Percentiles rank a stretch among this genome's conserved stretches.
Evolutionary conservation across 2,113 vertebrate species (phyloP).

Genomic region (Epinephelus cyanopodus): DNA sequence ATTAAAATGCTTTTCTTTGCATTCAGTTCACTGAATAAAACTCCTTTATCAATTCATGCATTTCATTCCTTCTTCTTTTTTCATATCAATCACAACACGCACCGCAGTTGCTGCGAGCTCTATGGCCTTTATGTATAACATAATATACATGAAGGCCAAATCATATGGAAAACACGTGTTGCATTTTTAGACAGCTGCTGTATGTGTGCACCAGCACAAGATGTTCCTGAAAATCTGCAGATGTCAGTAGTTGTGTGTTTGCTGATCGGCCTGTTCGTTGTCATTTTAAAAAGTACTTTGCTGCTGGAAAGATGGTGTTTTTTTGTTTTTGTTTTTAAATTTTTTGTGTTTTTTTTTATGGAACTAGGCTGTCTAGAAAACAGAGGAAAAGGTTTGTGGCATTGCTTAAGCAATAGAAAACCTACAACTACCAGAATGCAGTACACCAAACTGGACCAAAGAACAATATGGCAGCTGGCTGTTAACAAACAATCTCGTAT

Average conservation of each 20-base stretch:
- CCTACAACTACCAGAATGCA: no score
- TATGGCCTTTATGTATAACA: not conserved
- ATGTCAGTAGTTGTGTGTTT: not conserved
- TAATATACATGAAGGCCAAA: not conserved
- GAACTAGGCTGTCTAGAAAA: no score
- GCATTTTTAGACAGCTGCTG: not conserved
- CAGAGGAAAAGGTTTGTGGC: no score
- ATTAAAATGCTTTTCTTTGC: not conserved
- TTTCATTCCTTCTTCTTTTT: not conserved
- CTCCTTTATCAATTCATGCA: not conserved
- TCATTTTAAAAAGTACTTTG: no score
- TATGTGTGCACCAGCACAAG: not conserved
- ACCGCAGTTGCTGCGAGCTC: not conserved
- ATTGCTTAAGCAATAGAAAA: no score
- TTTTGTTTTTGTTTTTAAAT: no score
- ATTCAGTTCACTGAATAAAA: not conserved
- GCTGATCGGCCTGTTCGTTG: not conserved
- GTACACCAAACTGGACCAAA: no score
- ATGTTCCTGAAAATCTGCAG: not conserved
- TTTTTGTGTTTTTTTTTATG: no score
- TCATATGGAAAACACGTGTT: not conserved
- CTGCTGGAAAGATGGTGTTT: no score
- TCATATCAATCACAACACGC: not conserved
- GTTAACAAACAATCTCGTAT: no score
- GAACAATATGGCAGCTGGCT: no score